These are phyloP conservation scores for Alcis repandata DNA, from an alignment of 2,888 invertebrate species.

Conservation along the genomic window DNA sequence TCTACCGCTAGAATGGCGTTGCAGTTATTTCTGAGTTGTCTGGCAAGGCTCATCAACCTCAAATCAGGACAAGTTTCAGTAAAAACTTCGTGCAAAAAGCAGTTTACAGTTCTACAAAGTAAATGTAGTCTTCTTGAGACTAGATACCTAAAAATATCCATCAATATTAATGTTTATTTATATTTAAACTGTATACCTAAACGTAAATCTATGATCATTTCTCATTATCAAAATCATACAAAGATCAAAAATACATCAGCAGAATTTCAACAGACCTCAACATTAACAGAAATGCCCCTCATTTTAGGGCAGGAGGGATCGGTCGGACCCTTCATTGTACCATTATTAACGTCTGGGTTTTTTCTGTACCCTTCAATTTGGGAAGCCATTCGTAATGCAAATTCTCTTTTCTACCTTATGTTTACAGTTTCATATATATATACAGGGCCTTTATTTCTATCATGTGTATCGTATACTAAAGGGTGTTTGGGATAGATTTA, in stretches of 20 bases:
- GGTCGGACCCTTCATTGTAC: constrained; percentile 51
- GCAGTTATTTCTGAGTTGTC: constrained; percentile 13
- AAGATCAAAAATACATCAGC: constrained; percentile 6
- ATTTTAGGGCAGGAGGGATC: constrained; percentile 46
- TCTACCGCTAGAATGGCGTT: constrained; percentile 27
- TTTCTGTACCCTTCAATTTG: constrained; percentile 57
- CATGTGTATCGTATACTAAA: not conserved
- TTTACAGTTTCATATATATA: constrained; percentile 9
- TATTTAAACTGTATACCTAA: not conserved
- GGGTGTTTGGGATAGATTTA: not conserved
- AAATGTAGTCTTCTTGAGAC: not conserved
- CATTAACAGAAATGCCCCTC: constrained; percentile 52
- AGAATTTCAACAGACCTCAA: constrained; percentile 42
- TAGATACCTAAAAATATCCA: too few relatives aligned
- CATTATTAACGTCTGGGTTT: constrained; percentile 54
- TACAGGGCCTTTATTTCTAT: not conserved
- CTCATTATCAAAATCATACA: not conserved
- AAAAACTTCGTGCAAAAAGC: not conserved
- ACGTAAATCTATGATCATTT: not conserved
- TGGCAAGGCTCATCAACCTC: constrained; percentile 8
- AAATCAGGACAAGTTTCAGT: constrained; percentile 7
- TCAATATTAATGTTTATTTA: too few relatives aligned
- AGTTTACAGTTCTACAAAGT: not conserved
- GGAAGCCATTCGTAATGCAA: constrained; percentile 40
- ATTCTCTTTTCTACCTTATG: constrained; percentile 17